Evolutionary conservation across 2,113 vertebrate species (phyloP), one percentile per base, ranked within the genome.

Genomic region (Euleptes europaea): DNA sequence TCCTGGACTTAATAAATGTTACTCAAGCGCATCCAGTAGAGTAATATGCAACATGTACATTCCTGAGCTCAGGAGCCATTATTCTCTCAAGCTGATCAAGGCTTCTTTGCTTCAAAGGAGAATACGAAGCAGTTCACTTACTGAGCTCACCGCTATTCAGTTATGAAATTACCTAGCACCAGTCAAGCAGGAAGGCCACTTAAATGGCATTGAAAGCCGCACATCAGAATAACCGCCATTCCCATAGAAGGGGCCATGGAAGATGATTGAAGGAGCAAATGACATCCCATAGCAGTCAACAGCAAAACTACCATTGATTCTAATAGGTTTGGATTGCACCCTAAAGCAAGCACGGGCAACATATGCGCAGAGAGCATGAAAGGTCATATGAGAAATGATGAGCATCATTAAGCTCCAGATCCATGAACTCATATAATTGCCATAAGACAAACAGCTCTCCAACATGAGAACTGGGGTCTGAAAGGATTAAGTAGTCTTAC

Each of bases 401-500:
- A 91, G 87, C 23, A 75, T 65, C 80, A 88, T 90, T 94, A 92
- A 81, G 76, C 88, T 80, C 31, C 72, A 90, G 84, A 73, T 88
- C 86, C 40, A 85, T 23, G 80, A 78, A 40, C 23, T 84, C 31
- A 70, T 9, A 89, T 85, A 76, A 89, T 1, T 91, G 82, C 87
- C 75, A 83, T 76, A 65, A 89, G 90, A 88, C 82, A 91, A 72
- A 77, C 42, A 69, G 79, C 82, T 88, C 78, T 88, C 75, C 2
- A 0, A 63, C 74, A 85, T 49, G 77, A 88, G 84, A 89, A 67
- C 54, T 82, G 74, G 0, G 47, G 78, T 89, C 89, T 88, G 84
- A 91, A 89, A 88, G 54, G 83, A 88, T 92, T 92, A 89, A 80
- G 60, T 74, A 90, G 38, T 26, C 89, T 86, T 70, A 87, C 13